Evolutionary conservation across 1,140 invertebrate species (phyloP).

Genomic region (Camponotus floridanus): DNA sequence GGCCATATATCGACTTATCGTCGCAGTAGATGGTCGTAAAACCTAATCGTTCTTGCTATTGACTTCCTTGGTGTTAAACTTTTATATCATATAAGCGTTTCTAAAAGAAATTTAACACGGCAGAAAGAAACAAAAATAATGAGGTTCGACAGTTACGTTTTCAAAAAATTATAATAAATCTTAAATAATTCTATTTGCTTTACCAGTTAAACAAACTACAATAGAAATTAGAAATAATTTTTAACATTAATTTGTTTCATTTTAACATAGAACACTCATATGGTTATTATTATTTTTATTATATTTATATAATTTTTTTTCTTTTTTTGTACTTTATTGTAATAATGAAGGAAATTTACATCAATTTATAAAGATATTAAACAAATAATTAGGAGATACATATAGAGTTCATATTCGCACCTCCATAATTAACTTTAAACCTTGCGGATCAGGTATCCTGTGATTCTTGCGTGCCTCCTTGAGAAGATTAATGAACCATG

Average conservation of each 20-base stretch:
- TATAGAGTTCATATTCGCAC: conserved; percentile 64
- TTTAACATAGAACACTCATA: background rate
- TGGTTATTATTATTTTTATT: background rate
- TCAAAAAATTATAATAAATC: background rate
- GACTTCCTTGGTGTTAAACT: background rate
- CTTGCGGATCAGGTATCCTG: conserved; percentile 87
- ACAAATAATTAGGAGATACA: background rate
- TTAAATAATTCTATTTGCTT: conserved; percentile 9
- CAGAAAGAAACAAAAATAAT: background rate
- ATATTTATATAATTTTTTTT: background rate
- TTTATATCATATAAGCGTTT: background rate
- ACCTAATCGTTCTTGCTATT: conserved; percentile 23
- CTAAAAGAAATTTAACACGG: background rate
- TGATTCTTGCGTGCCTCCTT: conserved; percentile 87
- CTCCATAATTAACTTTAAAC: conserved; percentile 90
- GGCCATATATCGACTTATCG: background rate
- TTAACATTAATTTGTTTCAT: background rate
- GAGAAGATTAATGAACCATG: conserved; percentile 89
- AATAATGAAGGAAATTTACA: background rate
- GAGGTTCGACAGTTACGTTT: background rate
- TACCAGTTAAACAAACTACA: background rate
- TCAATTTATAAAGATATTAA: background rate
- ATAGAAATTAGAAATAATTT: background rate
- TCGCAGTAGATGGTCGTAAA: conserved; percentile 18
- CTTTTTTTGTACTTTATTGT: background rate